Base-by-base conservation (phyloP, 2,113 vertebrate genomes). In the Empidonax alnorum region DNA sequence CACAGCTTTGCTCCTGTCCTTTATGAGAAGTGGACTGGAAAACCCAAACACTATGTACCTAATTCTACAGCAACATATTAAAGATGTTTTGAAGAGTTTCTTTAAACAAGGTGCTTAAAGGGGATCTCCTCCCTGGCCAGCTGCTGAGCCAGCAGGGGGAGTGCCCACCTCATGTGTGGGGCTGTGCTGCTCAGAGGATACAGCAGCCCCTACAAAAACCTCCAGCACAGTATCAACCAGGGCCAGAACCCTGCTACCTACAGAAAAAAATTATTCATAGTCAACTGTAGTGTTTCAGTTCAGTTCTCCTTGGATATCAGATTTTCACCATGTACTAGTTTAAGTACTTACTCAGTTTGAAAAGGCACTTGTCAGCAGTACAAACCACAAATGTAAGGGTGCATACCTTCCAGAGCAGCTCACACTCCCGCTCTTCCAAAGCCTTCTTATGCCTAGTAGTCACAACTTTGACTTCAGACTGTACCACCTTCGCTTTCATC, bases 341-440 rank as follows among this genome's bases (percentile, higher is more conserved):
- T 17, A 55, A 41, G 49, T 12, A 21, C 1, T 9, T 66, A 77
- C 73, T 75, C 62, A 19, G 3, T 53, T 66, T 50, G 41, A 59
- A 65, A 41, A 85, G 9, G 56, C 17, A 41, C 41, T 39, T 33
- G 28, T 13, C 46, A 69, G 82, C 55, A 67, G 52, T 30, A 56
- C 23, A 68, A 63, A 49, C 14, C 49, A 66, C 37, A 22, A 11
- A 4, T 7, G 3, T 8, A 44, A 33, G 20, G 18, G 21, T 27
- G 9, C 84, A 94, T 98, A 99, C 99, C 99, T 99, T 99, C 99
- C 99, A 99, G 22, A 99, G 98, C 84, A 99, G 98, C 96, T 99
- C 99, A 74, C 99, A 99, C 93, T 99, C 99, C 1, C 99, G 98
- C 94, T 99, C 99, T 94, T 99, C 99, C 95, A 99, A 97, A 56